Evolutionary conservation across 1,140 invertebrate species (phyloP).

Genomic region (Drosophila pruinosa): DNA sequence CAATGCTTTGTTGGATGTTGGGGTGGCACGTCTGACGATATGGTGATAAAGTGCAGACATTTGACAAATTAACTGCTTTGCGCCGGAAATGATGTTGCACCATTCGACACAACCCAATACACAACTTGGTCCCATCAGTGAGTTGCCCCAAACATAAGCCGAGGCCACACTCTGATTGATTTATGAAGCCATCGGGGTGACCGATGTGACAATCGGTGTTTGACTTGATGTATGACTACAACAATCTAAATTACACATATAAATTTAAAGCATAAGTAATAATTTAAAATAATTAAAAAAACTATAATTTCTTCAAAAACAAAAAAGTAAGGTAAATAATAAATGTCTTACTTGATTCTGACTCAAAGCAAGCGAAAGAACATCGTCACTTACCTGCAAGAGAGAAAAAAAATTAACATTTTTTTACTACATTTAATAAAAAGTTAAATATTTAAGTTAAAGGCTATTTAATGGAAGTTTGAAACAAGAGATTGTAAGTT

Average conservation of each 20-base stretch:
- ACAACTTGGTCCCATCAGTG: not conserved
- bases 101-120: constrained; percentile 47
- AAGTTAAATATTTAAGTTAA: not conserved
- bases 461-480: too few relatives aligned
- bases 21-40: constrained; percentile 54
- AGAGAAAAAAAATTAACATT: not conserved
- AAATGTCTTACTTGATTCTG: constrained; percentile 76
- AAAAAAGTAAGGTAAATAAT: constrained; percentile 19
- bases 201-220: constrained; percentile 31
- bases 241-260: not conserved
- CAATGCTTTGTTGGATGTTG: not conserved
- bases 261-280: constrained; percentile 3
- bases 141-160: constrained; percentile 18
- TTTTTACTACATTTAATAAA: constrained; percentile 5
- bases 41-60: constrained; percentile 82
- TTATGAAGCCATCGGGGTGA: constrained; percentile 38
- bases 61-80: constrained; percentile 82
- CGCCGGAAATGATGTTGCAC: constrained; percentile 71
- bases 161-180: constrained; percentile 38
- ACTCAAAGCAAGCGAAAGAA: constrained; percentile 77
- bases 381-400: constrained; percentile 80
- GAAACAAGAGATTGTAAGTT: too few relatives aligned
- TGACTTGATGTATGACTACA: constrained; percentile 6
- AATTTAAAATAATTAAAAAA: constrained; percentile 24
- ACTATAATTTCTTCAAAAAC: too few relatives aligned